Evolutionary conservation across 2,888 invertebrate species (phyloP), one percentile per base, ranked within the genome.

Genomic region (Pachycephus smyrnensis): DNA sequence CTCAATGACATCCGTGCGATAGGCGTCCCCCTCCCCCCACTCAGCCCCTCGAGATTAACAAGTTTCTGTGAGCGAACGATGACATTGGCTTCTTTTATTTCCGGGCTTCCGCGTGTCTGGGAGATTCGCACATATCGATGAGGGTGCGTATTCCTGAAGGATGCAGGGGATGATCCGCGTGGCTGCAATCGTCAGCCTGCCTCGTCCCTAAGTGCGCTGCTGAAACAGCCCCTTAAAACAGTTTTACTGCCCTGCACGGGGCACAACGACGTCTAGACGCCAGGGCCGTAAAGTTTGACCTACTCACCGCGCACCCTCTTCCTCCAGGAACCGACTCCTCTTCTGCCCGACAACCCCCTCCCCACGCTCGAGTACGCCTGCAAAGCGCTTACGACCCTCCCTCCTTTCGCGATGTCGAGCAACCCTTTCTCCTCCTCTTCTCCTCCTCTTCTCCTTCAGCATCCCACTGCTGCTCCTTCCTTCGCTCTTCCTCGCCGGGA

Each of bases 221-320:
- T 89, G 89, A 90, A 91, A 90, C 91, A 91, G 89, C 91, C 90
- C 90, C 91, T 91, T 91, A 91, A 91, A 91, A 91, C 88, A 89
- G 88, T 90, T 91, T 91, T 91, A 91, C 90, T 89, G 88, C 89
- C 88, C 88, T 86, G 89, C 88, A 90, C 90, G 90, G 89, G 86
- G 83, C 86, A 88, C 89, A 90, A 90, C 90, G 90, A 89, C 90
- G 91, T 91, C 91, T 91, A 91, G 91, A 91, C 91, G 87, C 87
- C 88, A 88, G 88, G 87, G 87, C 90, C 90, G 90, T 91, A 91
- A 91, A 91, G 90, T 91, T 91, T 91, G 91, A 91, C 91, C 91
- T 91, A 91, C 90, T 91, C 91, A 89, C 89, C 90, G 89, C 87
- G 89, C 85, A 84, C 89, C 83, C 80, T 81, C 79, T 78, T 77